phyloP scores from a whole-genome alignment of 2,797 vertebrate species.

The Echiichthys vipera region DNA sequence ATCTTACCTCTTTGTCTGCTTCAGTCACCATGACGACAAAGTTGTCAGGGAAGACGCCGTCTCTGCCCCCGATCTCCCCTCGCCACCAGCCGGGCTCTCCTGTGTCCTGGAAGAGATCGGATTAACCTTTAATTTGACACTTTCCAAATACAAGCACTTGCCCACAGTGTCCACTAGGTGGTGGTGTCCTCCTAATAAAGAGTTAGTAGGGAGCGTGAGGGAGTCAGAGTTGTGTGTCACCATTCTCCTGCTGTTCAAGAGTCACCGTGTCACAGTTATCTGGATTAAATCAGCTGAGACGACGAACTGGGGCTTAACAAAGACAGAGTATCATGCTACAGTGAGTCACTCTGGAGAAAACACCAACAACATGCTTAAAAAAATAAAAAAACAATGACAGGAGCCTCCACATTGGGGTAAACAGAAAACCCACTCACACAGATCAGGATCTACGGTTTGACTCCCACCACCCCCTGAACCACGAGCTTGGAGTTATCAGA shows the following conservation, averaged over 20 bases:
- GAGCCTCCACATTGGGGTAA: too few relatives aligned
- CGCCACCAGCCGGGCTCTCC: constrained; percentile 96
- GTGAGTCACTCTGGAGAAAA: too few relatives aligned
- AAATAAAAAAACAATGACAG: too few relatives aligned
- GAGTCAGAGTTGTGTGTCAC: not conserved
- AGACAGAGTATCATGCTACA: too few relatives aligned
- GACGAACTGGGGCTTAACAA: too few relatives aligned
- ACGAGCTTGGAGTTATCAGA: too few relatives aligned
- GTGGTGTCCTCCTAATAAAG: constrained; percentile 1
- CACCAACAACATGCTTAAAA: too few relatives aligned
- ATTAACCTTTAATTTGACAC: not conserved
- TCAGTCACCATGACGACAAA: constrained; percentile 89
- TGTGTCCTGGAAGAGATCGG: constrained; percentile 87
- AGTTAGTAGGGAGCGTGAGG: not conserved
- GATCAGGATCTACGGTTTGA: too few relatives aligned
- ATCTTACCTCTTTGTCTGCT: constrained; percentile 91
- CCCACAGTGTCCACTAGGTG: constrained; percentile 53
- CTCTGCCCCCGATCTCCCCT: constrained; percentile 90
- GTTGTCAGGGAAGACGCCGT: constrained; percentile 96
- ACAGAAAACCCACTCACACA: too few relatives aligned
- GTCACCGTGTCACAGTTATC: not conserved
- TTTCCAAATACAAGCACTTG: constrained; percentile 12
- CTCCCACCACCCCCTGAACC: too few relatives aligned
- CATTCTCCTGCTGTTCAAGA: constrained; percentile 1
- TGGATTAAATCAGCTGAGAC: too few relatives aligned